A percentile compares a stretch with the other conserved stretches of the same genome.
These are phyloP conservation scores for Dynastes hyllus DNA, from an alignment of 2,888 invertebrate genomes.

Conservation along the genomic window DNA sequence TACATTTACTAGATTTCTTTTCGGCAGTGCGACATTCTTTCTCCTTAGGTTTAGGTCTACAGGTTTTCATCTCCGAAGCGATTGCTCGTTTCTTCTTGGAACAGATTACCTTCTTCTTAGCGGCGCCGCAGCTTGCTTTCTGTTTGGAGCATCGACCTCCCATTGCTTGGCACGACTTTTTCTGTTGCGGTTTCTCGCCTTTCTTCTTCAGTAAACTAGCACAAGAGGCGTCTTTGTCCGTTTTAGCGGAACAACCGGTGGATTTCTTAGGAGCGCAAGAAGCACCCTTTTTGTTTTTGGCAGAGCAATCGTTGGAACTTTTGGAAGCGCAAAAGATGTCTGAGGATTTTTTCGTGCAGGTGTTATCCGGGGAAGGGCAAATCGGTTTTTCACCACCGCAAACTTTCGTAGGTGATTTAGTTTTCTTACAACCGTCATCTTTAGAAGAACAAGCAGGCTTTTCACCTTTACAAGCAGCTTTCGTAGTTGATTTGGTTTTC, in stretches of 20 bases:
- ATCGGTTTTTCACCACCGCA: background rate
- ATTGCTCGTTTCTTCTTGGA: constrained; percentile 1
- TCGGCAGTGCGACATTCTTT: background rate
- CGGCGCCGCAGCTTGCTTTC: background rate
- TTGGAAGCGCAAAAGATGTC: background rate
- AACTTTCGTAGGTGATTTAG: background rate
- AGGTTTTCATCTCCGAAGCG: background rate
- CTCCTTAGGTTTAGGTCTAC: background rate
- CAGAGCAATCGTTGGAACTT: background rate
- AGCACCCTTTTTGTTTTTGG: background rate
- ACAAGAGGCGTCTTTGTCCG: background rate
- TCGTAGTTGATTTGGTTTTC: background rate
- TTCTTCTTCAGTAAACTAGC: background rate
- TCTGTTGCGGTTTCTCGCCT: background rate
- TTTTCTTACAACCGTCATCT: constrained; percentile 1
- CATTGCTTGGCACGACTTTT: background rate
- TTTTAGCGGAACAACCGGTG: background rate
- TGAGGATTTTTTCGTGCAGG: constrained; percentile 24
- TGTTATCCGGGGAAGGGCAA: constrained; percentile 1
- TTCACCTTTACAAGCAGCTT: background rate
- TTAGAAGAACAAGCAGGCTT: background rate
- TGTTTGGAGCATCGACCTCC: background rate
- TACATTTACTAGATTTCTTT: too few relatives aligned
- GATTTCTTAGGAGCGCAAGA: background rate
- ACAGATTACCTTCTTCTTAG: background rate